A percentile compares a stretch with the other conserved stretches of the same genome.
Evolutionary conservation across 2,797 vertebrate species (phyloP).

Genomic region (Onychomys leucogaster): DNA sequence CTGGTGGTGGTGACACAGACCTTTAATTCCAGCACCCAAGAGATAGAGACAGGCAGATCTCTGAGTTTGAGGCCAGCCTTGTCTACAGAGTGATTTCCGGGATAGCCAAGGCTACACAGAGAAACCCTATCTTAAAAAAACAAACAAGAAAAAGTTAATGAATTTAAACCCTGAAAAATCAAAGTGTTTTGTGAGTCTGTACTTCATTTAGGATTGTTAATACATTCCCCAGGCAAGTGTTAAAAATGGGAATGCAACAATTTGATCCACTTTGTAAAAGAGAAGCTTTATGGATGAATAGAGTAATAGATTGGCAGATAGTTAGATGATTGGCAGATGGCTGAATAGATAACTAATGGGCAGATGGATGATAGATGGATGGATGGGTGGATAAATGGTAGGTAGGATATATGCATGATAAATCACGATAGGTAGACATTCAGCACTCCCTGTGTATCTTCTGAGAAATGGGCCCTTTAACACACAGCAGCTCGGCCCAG

Average conservation of each 20-base stretch:
- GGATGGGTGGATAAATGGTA: background rate
- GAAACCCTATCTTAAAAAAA: no score
- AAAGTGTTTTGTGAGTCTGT: constrained; percentile 12
- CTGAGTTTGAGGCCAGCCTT: background rate
- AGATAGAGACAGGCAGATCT: background rate
- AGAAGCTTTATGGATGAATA: background rate
- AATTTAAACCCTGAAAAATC: background rate
- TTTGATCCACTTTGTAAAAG: background rate
- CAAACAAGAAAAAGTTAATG: background rate
- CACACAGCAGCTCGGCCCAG: background rate
- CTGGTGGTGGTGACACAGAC: background rate
- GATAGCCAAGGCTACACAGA: background rate
- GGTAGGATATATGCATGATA: background rate
- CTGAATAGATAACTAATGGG: background rate
- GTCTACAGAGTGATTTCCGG: background rate
- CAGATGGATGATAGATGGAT: background rate
- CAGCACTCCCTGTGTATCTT: background rate
- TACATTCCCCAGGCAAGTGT: background rate
- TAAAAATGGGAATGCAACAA: constrained; percentile 9
- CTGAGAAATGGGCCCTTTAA: constrained; percentile 32
- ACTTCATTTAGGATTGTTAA: constrained; percentile 7
- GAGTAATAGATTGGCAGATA: background rate
- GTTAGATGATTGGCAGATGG: background rate
- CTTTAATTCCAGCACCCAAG: background rate
- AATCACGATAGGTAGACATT: background rate